Percentiles rank a stretch among this genome's conserved stretches.
Evolutionary conservation across 2,888 invertebrate species (phyloP).

Genomic region (Sialis fuliginosa): DNA sequence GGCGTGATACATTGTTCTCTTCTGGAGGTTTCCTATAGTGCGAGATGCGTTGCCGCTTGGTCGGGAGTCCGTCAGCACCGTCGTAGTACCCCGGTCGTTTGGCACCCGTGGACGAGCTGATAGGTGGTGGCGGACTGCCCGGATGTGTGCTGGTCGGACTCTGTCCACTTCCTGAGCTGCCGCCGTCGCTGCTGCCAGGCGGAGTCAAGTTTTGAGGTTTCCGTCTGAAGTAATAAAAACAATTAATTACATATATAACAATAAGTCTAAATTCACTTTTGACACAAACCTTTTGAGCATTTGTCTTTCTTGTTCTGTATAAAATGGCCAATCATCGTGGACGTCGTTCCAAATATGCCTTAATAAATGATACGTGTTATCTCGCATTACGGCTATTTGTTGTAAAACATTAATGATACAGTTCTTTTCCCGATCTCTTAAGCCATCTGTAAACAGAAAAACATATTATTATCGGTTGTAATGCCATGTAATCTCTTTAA

Average conservation of each 20-base stretch:
- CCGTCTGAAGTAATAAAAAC: slow-evolving; percentile 33
- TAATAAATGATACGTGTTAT: slow-evolving; percentile 77
- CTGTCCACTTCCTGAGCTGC: slow-evolving; percentile 60
- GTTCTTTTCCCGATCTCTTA: slow-evolving; percentile 65
- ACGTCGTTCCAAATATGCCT: slow-evolving; percentile 86
- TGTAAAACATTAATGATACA: slow-evolving; percentile 60
- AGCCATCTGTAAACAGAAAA: slow-evolving; percentile 49
- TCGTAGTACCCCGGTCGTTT: slow-evolving; percentile 45
- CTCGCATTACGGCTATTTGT: slow-evolving; percentile 64
- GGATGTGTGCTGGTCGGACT: slow-evolving; percentile 59
- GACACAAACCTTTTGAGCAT: slow-evolving; percentile 57
- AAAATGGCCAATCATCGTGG: slow-evolving; percentile 87
- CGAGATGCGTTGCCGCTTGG: slow-evolving; percentile 76
- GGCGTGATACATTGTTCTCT: slow-evolving; percentile 20
- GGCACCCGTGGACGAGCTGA: slow-evolving; percentile 25
- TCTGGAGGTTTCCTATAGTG: slow-evolving; percentile 49
- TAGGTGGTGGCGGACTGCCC: slow-evolving; percentile 49
- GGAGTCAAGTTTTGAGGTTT: slow-evolving; percentile 85
- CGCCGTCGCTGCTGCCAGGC: slow-evolving; percentile 67
- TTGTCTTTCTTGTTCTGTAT: slow-evolving; percentile 74
- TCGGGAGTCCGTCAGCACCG: slow-evolving; percentile 34
- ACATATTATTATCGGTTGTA: background rate
- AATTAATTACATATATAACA: slow-evolving; percentile 1
- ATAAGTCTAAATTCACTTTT: background rate
- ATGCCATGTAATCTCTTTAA: background rate